A percentile compares a stretch with the other conserved stretches of the same genome.
These are phyloP conservation scores for Clunio marinus DNA, from an alignment of 2,888 invertebrate species.

Conservation along the genomic window DNA sequence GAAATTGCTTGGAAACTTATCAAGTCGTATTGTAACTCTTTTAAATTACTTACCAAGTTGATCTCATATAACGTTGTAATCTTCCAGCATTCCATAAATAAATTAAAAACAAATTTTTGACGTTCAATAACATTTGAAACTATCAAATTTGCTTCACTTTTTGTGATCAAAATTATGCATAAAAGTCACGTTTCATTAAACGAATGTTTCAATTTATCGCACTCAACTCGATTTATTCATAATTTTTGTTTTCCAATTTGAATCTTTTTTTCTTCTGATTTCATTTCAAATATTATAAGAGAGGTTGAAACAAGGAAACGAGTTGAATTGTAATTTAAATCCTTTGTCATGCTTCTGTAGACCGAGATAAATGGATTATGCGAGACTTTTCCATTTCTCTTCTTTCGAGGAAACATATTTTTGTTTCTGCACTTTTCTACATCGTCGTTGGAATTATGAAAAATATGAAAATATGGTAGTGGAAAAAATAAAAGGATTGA, in stretches of 20 bases:
- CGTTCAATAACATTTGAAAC: too few relatives aligned
- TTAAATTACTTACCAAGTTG: too few relatives aligned
- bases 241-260: neutral
- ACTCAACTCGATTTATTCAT: too few relatives aligned
- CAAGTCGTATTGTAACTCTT: too few relatives aligned
- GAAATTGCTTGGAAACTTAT: too few relatives aligned
- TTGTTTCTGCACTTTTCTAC: neutral
- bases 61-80: too few relatives aligned
- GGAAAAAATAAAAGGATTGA: constrained; percentile 19
- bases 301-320: neutral
- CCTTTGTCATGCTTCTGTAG: constrained; percentile 28
- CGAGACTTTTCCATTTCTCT: neutral
- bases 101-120: too few relatives aligned
- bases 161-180: too few relatives aligned
- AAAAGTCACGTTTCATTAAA: too few relatives aligned
- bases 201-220: too few relatives aligned
- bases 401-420: neutral
- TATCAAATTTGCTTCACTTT: too few relatives aligned
- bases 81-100: too few relatives aligned
- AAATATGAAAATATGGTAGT: neutral
- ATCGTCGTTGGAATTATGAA: neutral
- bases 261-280: neutral
- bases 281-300: neutral
- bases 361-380: constrained; percentile 34
- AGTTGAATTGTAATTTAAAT: constrained; percentile 32